Base-by-base conservation (phyloP, 2,113 vertebrate genomes). In the Bos indicus region DNA sequence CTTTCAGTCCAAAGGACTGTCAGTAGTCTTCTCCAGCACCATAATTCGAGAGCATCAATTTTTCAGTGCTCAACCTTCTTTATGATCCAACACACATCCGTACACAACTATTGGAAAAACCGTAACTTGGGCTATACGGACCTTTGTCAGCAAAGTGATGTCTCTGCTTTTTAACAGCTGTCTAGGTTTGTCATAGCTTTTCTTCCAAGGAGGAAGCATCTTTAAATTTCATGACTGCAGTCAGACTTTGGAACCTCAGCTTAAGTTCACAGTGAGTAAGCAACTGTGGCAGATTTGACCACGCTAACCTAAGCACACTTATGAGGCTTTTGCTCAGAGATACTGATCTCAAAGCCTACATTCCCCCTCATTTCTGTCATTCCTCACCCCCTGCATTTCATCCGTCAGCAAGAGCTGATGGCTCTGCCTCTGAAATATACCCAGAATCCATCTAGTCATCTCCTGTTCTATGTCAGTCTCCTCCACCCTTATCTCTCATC, bases 231-330 rank as follows among this genome's bases (percentile, higher is more conserved):
- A 23, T 43, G 40, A 3, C 40, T 77, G 40, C 6, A 77, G 23
- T 86, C 9, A 12, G 36, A 86, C 26, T 3, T 52, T 19, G 28
- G 21, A 62, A 2, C 59, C 26, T 54, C 57, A 57, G 13, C 23
- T 2, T 30, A 26, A 52, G 40, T 64, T 77, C 60, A 46, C 21
- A 4, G 26, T 16, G 4, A 15, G 36, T 28, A 8, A 86, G 67
- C 48, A 60, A 33, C 9, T 64, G 33, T 0, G 3, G 25, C 43
- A 21, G 33, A 25, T 26, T 11, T 64, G 48, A 40, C 28, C 28
- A 30, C 0, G 30, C 4, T 6, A 26, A 48, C 6, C 40, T 11
- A 26, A 46, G n/a, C 13, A 13, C 25, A 21, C 5, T 8, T 36
- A 14, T 36, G 28, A 9, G 2, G 12, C 21, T n/a, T 15, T 88